A percentile compares a stretch with the other conserved stretches of the same genome.
These are phyloP conservation scores for Onchidella celtica DNA, from an alignment of 2,888 invertebrate species.

Conservation along the genomic window DNA sequence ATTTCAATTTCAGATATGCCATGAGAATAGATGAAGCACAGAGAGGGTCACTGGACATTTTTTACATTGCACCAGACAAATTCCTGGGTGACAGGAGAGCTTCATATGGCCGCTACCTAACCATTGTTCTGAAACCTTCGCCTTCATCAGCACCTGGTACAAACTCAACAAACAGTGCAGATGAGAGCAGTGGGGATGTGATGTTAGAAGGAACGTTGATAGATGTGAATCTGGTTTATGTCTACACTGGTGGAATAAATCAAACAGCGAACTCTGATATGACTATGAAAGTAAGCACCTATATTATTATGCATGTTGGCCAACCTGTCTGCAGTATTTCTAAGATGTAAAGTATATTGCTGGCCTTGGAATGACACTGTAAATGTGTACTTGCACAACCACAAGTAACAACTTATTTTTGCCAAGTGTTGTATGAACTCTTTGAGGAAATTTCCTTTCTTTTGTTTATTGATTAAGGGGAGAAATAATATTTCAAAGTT, in stretches of 20 bases:
- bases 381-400: too few relatives aligned
- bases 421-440: too few relatives aligned
- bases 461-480: too few relatives aligned
- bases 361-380: too few relatives aligned
- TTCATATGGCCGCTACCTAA: constrained; percentile 59
- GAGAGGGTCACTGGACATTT: constrained; percentile 42
- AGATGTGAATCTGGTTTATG: constrained; percentile 3
- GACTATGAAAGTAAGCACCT: neutral
- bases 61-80: constrained; percentile 56
- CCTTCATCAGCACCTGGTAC: neutral
- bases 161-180: neutral
- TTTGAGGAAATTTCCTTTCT: too few relatives aligned
- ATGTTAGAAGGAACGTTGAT: neutral
- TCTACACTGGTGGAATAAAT: neutral
- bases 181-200: too few relatives aligned
- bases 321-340: too few relatives aligned
- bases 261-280: neutral
- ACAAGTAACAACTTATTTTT: too few relatives aligned
- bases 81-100: constrained; percentile 62
- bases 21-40: constrained; percentile 55
- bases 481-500: too few relatives aligned
- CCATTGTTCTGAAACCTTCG: constrained; percentile 50
- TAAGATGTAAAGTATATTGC: too few relatives aligned
- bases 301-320: too few relatives aligned
- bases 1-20: constrained; percentile 54